A percentile compares a stretch with the other conserved stretches of the same genome.
These are phyloP conservation scores for Cladorhizidae sp. DNA, from an alignment of 37 sponge, comb jelly and placozoan species.

Conservation along the genomic window DNA sequence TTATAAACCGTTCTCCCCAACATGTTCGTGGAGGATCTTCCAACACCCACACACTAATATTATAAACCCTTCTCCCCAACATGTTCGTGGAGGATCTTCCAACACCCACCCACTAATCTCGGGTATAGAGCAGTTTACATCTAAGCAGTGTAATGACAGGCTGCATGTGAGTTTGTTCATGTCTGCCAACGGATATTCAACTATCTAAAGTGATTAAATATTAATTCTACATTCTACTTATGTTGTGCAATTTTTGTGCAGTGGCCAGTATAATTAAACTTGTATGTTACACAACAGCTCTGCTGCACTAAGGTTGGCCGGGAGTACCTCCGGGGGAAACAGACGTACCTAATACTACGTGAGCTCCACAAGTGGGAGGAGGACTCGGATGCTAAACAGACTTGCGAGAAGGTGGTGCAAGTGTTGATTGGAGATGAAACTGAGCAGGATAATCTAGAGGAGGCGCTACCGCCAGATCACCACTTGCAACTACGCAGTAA, in stretches of 20 bases:
- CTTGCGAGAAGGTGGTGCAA: conserved; percentile 63
- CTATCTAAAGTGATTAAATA: too few relatives aligned
- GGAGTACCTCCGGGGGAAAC: conserved; percentile 50
- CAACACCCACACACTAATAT: too few relatives aligned
- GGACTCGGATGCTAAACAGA: conserved; percentile 17
- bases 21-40: too few relatives aligned
- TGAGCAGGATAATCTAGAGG: too few relatives aligned
- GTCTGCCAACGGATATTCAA: too few relatives aligned
- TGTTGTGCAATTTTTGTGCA: background rate
- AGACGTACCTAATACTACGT: conserved; percentile 71
- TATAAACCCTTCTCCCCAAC: too few relatives aligned
- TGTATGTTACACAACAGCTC: conserved; percentile 64
- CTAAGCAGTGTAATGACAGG: background rate
- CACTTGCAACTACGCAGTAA: too few relatives aligned
- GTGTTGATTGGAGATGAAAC: conserved; percentile 83
- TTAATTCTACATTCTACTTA: background rate
- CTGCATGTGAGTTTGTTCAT: too few relatives aligned
- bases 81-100: too few relatives aligned
- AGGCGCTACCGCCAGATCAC: too few relatives aligned
- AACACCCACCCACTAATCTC: too few relatives aligned
- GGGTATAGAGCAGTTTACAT: background rate
- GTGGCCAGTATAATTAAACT: background rate
- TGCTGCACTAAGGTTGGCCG: conserved; percentile 70
- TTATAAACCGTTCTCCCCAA: too few relatives aligned
- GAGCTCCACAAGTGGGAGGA: conserved; percentile 83